Evolutionary conservation across 2,113 vertebrate genomes (phyloP), one percentile per base, ranked within the genome.

Genomic region (Progne subis): DNA sequence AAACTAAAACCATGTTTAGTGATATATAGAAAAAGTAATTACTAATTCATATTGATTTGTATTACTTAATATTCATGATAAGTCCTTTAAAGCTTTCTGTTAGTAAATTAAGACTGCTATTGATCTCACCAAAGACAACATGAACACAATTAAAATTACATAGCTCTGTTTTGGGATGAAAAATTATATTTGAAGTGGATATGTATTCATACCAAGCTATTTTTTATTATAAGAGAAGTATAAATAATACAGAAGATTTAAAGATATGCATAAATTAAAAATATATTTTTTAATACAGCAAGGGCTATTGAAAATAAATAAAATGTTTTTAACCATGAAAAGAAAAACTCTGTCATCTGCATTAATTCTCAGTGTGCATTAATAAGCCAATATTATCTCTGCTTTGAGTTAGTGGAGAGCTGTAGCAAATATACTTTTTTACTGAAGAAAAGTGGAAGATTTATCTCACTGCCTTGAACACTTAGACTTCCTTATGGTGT

Each of bases 51-150:
- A 98, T 96, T 91, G 94, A 97, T 97, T 89, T 78, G 8, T 71
- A 17, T 90, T 94, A 80, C 64, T 96, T 97, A 96, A 78, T 55
- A 96, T 90, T 96, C 93, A 87, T 90, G 53, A 64, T 79, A 95
- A 96, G 56, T 72, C 55, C 61, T 93, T 57, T 92, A 52, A 84
- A 91, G 79, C 92, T 97, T 96, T 97, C 76, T 92, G 55, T 92
- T 96, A 94, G 94, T 96, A 98, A 97, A 97, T 97, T 97, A 95
- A 82, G 87, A 90, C 61, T 78, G 59, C 37, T 97, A 95, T 96
- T 94, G 94, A 97, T 97, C 90, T 95, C 75, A 71, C 14, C 9
- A 64, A 96, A 87, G 90, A 91, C 90, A 96, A 92, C 71, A 97
- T 24, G 60, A 95, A 92, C 78, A 71, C 61, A 95, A 92, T 95